Evolutionary conservation across 2,888 invertebrate genomes (phyloP), one percentile per base, ranked within the genome.

Genomic region (Petrophora chlorosata): DNA sequence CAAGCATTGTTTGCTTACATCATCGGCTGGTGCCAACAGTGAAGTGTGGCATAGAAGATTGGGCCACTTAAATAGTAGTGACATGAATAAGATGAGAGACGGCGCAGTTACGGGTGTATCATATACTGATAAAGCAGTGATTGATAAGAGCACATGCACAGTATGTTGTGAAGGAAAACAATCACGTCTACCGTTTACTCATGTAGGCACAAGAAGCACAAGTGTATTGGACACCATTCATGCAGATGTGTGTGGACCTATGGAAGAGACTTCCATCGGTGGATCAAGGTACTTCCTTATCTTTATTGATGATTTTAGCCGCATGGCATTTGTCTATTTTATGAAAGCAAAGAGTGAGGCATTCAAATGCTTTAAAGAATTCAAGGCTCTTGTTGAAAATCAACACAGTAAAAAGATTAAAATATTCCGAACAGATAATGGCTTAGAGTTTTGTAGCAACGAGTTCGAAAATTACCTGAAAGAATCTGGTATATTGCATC

Each of bases 81-180:
- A 39, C 9, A 17, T 52, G 19, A 52, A 34, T 7, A 40, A 48
- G 7, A 64, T 61, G 56, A 46, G 58, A 35, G 41, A 62, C 52
- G 60, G 60, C 52, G 62, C 61, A n/a, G n/a, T n/a, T n/a, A n/a
- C n/a, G n/a, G 8, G 13, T 56, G 34, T 4, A 7, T 22, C 8
- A 7, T 22, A 5, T 5, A 4, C 3, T 19, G 33, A 19, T 14
- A 19, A 33, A 2, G 3, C 7, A 22, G 15, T 19, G 19, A 33
- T 7, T 5, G 15, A 10, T 19, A 19, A 22, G 8, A 7, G 61
- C 38, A 52, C 39, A 52, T 61, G 63, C 50, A 19, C 36, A 0
- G 29, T 36, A 2, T 62, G 57, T 22, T 64, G 60, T 48, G 58
- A 64, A 26, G 57, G 59, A 8, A 64, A 59, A 28, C 59, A 58